Evolutionary conservation across 2,888 invertebrate species (phyloP), one percentile per base, ranked within the genome.

Genomic region (Pollenia angustigena): DNA sequence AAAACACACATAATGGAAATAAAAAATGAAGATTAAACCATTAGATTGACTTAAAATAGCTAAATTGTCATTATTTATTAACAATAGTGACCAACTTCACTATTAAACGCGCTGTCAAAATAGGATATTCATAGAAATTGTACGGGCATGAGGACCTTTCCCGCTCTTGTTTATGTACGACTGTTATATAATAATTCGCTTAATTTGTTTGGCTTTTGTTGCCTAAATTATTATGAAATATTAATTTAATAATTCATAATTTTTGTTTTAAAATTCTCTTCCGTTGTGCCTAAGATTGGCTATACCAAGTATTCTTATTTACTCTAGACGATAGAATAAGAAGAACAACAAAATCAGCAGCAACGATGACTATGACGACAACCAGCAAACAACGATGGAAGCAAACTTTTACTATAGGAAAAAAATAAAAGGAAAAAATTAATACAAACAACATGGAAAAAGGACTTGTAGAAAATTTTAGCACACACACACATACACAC

Each of bases 331-430:
- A 71, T 60, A 54, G 87, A 89, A 88, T 87, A 76, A 76, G 81
- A 82, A 80, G 54, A 86, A 76, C 87, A 72, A 50, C 78, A 85
- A 87, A 58, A 88, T 81, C 64, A 68, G 71, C 71, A 85, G 79
- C 78, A 50, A 88, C 83, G 44, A 69, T 48, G 32, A 50, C 58
- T 18, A 80, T 72, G 58, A 85, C 85, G 58, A 76, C 81, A 81
- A 71, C 50, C 76, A 76, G 42, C 81, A 85, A 80, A 74, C 64
- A 84, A 71, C 75, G 44, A 69, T 85, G 74, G 68, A 68, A 79
- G 69, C 82, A 82, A 82, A 69, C 82, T 75, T 85, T 85, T 79
- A 74, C 50, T 62, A 56, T 48, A 66, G 74, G 52, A 79, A 79
- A 60, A 81, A 62, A 6, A 14, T 58, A 79, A 42, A 56, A 60